Conservation (phyloP, 1,140 invertebrate genomes). For the Cecropterus lyciades region DNA sequence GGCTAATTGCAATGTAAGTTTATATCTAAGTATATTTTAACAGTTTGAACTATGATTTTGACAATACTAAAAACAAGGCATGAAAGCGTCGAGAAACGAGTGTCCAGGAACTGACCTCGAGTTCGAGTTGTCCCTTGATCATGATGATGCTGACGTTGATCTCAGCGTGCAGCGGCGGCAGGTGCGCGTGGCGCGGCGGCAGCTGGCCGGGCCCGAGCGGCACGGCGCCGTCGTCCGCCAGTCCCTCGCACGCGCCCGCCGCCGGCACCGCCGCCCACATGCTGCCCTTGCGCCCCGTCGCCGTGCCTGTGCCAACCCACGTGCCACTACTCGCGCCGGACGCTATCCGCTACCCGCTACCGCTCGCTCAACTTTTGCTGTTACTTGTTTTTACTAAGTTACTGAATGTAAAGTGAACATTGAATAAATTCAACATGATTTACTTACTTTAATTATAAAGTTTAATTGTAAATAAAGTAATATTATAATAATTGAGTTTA, state of each 20-base stretch:
- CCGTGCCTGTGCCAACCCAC: slow-evolving; percentile 58
- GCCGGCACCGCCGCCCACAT: slow-evolving; percentile 80
- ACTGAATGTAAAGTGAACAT: neutral
- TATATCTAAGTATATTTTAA: too few species aligned
- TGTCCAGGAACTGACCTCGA: slow-evolving; percentile 88
- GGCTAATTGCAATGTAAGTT: too few species aligned
- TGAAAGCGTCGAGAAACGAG: too few species aligned
- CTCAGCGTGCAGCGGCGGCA: slow-evolving; percentile 89
- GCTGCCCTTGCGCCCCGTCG: slow-evolving; percentile 82
- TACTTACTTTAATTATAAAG: neutral
- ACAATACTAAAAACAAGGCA: too few species aligned
- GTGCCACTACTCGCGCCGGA: slow-evolving; percentile 29
- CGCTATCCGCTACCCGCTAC: neutral
- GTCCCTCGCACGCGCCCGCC: slow-evolving; percentile 62
- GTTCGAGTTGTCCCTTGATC: slow-evolving; percentile 95
- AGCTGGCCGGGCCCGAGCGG: slow-evolving; percentile 91
- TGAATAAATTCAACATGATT: neutral
- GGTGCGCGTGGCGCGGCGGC: slow-evolving; percentile 88
- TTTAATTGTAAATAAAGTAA: too few species aligned
- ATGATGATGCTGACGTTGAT: slow-evolving; percentile 94
- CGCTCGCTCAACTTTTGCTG: neutral
- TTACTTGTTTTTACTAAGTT: neutral
- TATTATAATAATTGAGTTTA: too few species aligned
- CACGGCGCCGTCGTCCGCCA: slow-evolving; percentile 68
- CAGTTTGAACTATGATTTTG: too few species aligned